Conservation (phyloP, 2,797 vertebrate species). For the Urocyon cinereoargenteus region DNA sequence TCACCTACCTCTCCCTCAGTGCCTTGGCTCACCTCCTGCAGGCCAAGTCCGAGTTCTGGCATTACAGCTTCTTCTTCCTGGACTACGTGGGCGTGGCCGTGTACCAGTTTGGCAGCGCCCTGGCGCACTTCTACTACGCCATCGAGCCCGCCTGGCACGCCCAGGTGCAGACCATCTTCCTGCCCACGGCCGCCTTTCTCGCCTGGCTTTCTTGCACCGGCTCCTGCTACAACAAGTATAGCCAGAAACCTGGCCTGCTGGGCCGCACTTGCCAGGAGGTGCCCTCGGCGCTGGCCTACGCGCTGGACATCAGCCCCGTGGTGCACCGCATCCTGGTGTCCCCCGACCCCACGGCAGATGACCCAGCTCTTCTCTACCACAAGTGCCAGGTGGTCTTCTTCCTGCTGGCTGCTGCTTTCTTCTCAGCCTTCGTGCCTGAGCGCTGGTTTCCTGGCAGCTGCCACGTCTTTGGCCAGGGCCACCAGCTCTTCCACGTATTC, state of each 20-base stretch:
- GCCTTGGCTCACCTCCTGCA: slow-evolving; percentile 96
- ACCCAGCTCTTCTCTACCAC: slow-evolving; percentile 93
- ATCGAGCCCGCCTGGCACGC: slow-evolving; percentile 94
- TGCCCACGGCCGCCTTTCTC: slow-evolving; percentile 91
- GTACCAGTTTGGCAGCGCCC: slow-evolving; percentile 96
- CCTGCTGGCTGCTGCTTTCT: slow-evolving; percentile 95
- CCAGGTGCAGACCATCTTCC: slow-evolving; percentile 89
- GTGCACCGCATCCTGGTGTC: slow-evolving; percentile 92
- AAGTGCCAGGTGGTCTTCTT: slow-evolving; percentile 96
- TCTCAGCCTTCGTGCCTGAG: slow-evolving; percentile 95
- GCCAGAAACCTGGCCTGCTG: slow-evolving; percentile 87
- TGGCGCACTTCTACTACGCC: slow-evolving; percentile 95
- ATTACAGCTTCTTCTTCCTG: slow-evolving; percentile 97
- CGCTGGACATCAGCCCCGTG: slow-evolving; percentile 96
- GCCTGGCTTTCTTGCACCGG: slow-evolving; percentile 96
- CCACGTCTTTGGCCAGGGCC: slow-evolving; percentile 96
- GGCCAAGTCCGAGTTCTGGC: slow-evolving; percentile 97
- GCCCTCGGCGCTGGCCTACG: slow-evolving; percentile 94
- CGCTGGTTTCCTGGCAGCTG: slow-evolving; percentile 95
- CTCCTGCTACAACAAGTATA: slow-evolving; percentile 96
- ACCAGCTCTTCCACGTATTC: slow-evolving; percentile 96
- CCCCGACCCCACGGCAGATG: slow-evolving; percentile 60
- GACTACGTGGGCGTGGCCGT: slow-evolving; percentile 96
- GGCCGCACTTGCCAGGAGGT: slow-evolving; percentile 95
- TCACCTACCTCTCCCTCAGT: slow-evolving; percentile 95